Evolutionary conservation across 2,797 vertebrate species (phyloP).

Genomic region (Platyrinchus mystaceus): DNA sequence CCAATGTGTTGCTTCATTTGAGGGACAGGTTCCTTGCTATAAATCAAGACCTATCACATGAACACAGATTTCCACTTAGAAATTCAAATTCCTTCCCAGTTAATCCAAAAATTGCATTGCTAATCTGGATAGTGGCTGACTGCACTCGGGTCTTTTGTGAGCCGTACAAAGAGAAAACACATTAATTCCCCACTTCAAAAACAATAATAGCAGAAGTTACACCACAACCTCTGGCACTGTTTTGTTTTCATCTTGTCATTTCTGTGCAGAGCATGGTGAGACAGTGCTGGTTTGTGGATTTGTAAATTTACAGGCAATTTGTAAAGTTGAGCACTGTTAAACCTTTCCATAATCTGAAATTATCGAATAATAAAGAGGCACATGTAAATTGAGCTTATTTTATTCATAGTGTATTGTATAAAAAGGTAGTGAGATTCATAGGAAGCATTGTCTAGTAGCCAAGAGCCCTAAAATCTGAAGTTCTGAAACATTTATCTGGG

Average conservation of each 20-base stretch:
- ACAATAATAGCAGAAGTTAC: not conserved
- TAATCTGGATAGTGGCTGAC: not conserved
- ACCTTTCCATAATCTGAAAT: not conserved
- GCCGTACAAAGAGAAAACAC: not conserved
- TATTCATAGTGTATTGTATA: not conserved
- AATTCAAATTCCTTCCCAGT: not conserved
- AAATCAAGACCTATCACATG: not conserved
- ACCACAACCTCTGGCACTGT: not conserved
- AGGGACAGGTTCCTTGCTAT: not conserved
- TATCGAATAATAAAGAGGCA: not conserved
- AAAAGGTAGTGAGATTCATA: not conserved
- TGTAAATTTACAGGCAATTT: not conserved
- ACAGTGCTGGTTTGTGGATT: not conserved
- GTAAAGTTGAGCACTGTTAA: not conserved
- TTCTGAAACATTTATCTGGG: not conserved
- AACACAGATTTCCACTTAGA: not conserved
- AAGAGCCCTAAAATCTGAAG: not conserved
- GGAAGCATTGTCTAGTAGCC: not conserved
- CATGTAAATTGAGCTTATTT: not conserved
- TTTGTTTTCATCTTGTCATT: not conserved
- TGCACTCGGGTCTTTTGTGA: accelerated
- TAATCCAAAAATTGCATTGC: not conserved
- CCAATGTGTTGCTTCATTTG: not conserved
- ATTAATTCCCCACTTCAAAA: not conserved
- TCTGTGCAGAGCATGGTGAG: not conserved